Percentiles rank a stretch among this genome's conserved stretches.
Evolutionary conservation across 2,888 invertebrate species (phyloP).

Genomic region (Lacanobia wlatinum): DNA sequence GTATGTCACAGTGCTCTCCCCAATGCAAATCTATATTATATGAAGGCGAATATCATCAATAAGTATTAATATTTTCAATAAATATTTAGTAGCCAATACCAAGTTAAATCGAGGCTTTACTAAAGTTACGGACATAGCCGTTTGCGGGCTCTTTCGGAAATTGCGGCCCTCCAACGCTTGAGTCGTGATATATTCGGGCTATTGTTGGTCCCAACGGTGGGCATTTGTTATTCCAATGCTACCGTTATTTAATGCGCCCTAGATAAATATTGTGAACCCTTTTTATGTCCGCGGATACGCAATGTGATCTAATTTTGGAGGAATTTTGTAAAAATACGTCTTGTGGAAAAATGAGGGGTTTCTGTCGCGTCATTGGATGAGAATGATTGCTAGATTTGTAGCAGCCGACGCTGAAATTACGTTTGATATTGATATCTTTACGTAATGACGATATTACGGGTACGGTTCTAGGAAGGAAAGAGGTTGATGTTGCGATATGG

Average conservation of each 20-base stretch:
- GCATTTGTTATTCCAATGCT: conserved; percentile 82
- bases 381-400: conserved; percentile 62
- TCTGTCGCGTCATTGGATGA: conserved; percentile 44
- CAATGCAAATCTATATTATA: conserved; percentile 49
- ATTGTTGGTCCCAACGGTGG: conserved; percentile 77
- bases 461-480: conserved; percentile 9
- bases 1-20: conserved; percentile 18
- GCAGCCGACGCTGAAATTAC: conserved; percentile 52
- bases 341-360: conserved; percentile 62
- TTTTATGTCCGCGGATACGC: conserved; percentile 74
- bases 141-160: conserved; percentile 72
- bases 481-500: conserved; percentile 19
- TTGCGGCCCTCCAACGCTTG: conserved; percentile 71
- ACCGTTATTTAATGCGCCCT: conserved; percentile 80
- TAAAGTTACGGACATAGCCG: conserved; percentile 63
- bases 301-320: conserved; percentile 74
- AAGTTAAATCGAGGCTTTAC: conserved; percentile 65
- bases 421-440: conserved; percentile 61
- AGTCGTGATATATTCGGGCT: conserved; percentile 76
- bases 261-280: conserved; percentile 82
- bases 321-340: conserved; percentile 71
- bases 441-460: conserved; percentile 44
- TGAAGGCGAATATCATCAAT: conserved; percentile 56
- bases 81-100: conserved; percentile 67
- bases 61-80: conserved; percentile 67